Evolutionary conservation across 2,797 vertebrate species (phyloP), one percentile per base, ranked within the genome.

Genomic region (Acanthornis magna): DNA sequence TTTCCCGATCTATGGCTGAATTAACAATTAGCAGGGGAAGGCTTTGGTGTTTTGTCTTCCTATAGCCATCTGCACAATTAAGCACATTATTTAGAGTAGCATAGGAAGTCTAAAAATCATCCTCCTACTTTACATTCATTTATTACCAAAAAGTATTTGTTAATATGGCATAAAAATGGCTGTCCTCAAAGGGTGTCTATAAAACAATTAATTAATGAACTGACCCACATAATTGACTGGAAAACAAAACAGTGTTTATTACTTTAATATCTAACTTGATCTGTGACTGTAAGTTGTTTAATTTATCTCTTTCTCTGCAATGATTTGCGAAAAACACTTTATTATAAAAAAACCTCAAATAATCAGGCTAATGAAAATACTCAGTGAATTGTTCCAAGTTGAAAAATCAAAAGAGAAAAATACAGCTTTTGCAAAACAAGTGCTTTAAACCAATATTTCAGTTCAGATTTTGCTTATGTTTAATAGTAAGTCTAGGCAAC

Each of bases 1-100:
- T 88, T 96, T 89, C 90, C 88, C 85, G 84, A 85, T 96, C 68
- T 95, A 89, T 77, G 91, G 86, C 81, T 96, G 89, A 97, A 97
- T 91, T 96, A 96, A 95, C 88, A 96, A 96, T 95, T 96, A 97
- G 85, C 68, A 95, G 36, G 54, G 60, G 68, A 95, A 96, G 83
- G 74, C 48, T 93, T 93, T 58, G 78, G 22, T 66, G 5, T 83
- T 96, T 90, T 91, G 79, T 83, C 85, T 96, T 94, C 85, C 62
- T 85, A 93, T 67, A 96, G 92, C 67, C 91, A 95, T 93, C 93
- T 94, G 79, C 47, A 67, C 94, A 95, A 90, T 80, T 91, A 96
- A 97, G 95, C 78, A 91, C 55, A 78, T 54, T 89, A 86, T 77
- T 66, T 58, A 77, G 48, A 27, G 43, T 73, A 83, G 66, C 65